A percentile compares a stretch with the other conserved stretches of the same genome.
Conservation (phyloP, 2,888 invertebrate genomes). For the Byasa hedistus region DNA sequence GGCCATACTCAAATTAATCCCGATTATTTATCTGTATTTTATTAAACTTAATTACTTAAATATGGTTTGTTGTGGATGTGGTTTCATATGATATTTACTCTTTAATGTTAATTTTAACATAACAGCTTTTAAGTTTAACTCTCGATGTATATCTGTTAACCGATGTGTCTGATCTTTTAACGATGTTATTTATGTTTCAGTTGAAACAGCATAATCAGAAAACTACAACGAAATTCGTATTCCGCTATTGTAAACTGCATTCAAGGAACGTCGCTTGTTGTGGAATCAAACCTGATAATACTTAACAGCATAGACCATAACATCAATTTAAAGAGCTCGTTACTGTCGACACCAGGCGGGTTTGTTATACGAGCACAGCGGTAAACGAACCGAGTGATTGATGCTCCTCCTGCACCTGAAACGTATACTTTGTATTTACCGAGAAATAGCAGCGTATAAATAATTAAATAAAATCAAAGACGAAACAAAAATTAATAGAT, state of each 20-base stretch:
- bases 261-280: background rate
- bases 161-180: no score
- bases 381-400: slow-evolving; percentile 3
- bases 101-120: no score
- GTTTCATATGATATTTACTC: no score
- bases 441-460: background rate
- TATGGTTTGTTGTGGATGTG: no score
- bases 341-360: background rate
- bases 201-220: no score
- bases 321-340: background rate
- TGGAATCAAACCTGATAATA: background rate
- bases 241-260: background rate
- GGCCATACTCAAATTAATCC: no score
- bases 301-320: background rate
- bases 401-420: background rate
- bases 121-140: no score
- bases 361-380: background rate
- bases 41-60: no score
- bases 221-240: background rate
- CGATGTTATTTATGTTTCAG: no score
- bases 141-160: no score
- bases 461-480: background rate
- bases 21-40: no score
- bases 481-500: background rate
- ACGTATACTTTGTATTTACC: background rate